Evolutionary conservation across 2,113 vertebrate genomes (phyloP).

Genomic region (Chionis minor): DNA sequence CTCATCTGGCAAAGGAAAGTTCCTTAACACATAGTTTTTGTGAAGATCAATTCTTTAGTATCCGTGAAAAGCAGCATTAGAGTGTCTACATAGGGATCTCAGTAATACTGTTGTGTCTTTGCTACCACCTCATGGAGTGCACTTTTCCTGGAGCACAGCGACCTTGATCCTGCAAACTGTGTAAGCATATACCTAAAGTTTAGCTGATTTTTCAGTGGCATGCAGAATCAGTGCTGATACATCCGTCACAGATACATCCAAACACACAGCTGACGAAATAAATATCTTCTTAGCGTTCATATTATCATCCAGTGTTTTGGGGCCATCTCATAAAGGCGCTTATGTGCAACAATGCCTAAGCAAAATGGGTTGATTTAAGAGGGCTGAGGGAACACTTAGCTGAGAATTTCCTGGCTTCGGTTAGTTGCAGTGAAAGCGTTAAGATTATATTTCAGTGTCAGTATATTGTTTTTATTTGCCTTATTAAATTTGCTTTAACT

Average conservation of each 20-base stretch:
- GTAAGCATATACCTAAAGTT: not conserved
- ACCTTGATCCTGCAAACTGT: not conserved
- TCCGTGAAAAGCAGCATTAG: not conserved
- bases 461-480: constrained; percentile 58
- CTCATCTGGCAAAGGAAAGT: not conserved
- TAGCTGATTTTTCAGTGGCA: not conserved
- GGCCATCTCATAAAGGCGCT: constrained; percentile 50
- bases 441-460: constrained; percentile 60
- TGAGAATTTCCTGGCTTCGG: constrained; percentile 55
- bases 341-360: constrained; percentile 60
- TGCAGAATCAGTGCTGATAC: not conserved
- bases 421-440: constrained; percentile 31
- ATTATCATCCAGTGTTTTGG: constrained; percentile 66
- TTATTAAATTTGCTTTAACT: constrained; percentile 70
- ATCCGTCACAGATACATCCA: constrained; percentile 14
- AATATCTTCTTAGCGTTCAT: constrained; percentile 37
- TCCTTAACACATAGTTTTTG: not conserved
- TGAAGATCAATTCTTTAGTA: not conserved
- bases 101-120: not conserved
- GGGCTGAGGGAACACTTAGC: constrained; percentile 54
- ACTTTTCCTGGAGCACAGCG: not conserved
- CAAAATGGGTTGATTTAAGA: constrained; percentile 63
- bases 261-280: constrained; percentile 32
- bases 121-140: not conserved
- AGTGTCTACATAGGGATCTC: not conserved